Conservation (phyloP, 2,888 invertebrate genomes). For the Metacarcinus magister region DNA sequence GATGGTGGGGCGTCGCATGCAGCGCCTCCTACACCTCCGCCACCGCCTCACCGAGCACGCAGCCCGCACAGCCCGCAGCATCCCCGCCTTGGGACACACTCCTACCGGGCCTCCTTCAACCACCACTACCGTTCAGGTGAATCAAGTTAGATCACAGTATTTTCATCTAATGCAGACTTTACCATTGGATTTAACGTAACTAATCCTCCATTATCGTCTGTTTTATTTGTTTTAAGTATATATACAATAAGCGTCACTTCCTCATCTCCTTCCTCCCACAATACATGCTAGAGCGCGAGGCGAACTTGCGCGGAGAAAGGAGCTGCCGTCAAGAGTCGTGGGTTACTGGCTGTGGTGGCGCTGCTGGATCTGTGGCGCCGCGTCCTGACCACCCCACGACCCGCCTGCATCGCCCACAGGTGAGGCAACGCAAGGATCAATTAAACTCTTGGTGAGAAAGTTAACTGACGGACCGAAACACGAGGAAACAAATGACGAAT, state of each 20-base stretch:
- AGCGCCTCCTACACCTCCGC: slow-evolving; percentile 68
- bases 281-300: background rate
- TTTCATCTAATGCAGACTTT: background rate
- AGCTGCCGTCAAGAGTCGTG: background rate
- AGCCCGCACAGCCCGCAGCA: background rate
- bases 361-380: slow-evolving; percentile 62
- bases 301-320: background rate
- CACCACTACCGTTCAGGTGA: background rate
- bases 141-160: background rate
- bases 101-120: too few relatives aligned
- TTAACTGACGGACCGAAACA: background rate
- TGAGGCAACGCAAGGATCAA: background rate
- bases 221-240: too few relatives aligned
- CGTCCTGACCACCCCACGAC: background rate
- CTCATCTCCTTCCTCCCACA: background rate
- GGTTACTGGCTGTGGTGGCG: slow-evolving; percentile 50
- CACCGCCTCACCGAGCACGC: background rate
- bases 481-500: background rate
- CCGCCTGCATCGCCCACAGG: slow-evolving; percentile 63
- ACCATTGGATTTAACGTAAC: too few relatives aligned
- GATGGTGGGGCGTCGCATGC: slow-evolving; percentile 66
- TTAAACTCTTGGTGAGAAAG: background rate
- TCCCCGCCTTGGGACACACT: background rate
- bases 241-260: slow-evolving; percentile 13
- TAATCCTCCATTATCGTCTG: too few relatives aligned